Percentiles rank a stretch among this genome's conserved stretches.
Evolutionary conservation across 2,888 invertebrate genomes (phyloP).

Genomic region (Drosophila mimica): DNA sequence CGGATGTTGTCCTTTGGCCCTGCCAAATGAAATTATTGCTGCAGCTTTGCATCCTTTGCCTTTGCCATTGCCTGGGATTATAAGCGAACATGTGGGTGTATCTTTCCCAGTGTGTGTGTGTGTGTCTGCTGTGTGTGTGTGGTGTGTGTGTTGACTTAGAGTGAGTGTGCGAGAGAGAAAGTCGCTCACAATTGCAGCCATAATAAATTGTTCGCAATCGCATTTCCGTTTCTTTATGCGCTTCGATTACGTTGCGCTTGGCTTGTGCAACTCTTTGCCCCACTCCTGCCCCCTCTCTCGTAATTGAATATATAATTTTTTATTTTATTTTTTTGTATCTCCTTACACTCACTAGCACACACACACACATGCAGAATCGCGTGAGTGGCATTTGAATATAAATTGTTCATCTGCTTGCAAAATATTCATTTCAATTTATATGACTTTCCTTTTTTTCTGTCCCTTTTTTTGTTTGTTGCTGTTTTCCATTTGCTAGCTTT

Average conservation of each 20-base stretch:
- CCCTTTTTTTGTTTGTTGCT: slow-evolving; percentile 4
- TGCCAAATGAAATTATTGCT: slow-evolving; percentile 79
- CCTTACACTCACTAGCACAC: slow-evolving; percentile 30
- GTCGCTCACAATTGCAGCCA: slow-evolving; percentile 71
- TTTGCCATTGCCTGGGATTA: slow-evolving; percentile 58
- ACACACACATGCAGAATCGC: slow-evolving; percentile 21
- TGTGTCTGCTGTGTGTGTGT: background rate
- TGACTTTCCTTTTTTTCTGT: slow-evolving; percentile 46
- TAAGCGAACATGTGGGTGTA: slow-evolving; percentile 48
- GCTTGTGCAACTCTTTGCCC: slow-evolving; percentile 60
- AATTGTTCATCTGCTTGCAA: slow-evolving; percentile 75
- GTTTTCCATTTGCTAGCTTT: slow-evolving; percentile 32
- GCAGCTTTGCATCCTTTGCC: slow-evolving; percentile 70
- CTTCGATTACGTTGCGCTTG: slow-evolving; percentile 73
- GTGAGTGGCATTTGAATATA: slow-evolving; percentile 76
- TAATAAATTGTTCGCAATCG: slow-evolving; percentile 81
- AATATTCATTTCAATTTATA: slow-evolving; percentile 80
- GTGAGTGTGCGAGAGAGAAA: slow-evolving; percentile 29
- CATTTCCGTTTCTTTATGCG: slow-evolving; percentile 78
- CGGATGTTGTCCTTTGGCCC: slow-evolving; percentile 73
- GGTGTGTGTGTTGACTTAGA: slow-evolving; percentile 3
- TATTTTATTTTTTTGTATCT: slow-evolving; percentile 40
- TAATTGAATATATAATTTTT: slow-evolving; percentile 79
- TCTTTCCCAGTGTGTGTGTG: background rate
- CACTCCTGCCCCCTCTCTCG: slow-evolving; percentile 23